Percentiles rank a stretch among this genome's conserved stretches.
Evolutionary conservation across 2,797 vertebrate species (phyloP).

Genomic region (Zalophus californianus): DNA sequence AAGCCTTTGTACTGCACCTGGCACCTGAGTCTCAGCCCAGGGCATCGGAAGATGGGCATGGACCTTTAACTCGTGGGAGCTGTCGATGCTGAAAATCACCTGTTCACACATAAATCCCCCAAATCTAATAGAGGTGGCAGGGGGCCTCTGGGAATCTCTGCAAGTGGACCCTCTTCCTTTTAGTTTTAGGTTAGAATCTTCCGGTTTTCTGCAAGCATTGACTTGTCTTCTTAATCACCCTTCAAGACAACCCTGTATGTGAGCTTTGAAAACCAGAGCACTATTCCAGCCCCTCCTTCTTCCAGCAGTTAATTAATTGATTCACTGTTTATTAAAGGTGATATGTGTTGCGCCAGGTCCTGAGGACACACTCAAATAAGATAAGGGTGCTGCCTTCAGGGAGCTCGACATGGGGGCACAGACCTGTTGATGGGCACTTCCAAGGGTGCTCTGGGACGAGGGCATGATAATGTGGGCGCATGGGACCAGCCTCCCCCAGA

Average conservation of each 20-base stretch:
- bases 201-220: neutral
- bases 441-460: neutral
- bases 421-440: neutral
- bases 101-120: neutral
- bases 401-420: neutral
- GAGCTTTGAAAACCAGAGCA: neutral
- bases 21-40: neutral
- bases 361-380: neutral
- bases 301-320: neutral
- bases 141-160: neutral
- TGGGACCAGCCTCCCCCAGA: neutral
- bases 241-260: neutral
- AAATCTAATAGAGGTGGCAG: neutral
- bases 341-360: neutral
- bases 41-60: neutral
- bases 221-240: neutral
- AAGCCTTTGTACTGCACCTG: neutral
- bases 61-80: neutral
- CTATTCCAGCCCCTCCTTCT: neutral
- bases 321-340: neutral
- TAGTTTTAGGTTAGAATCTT: conserved; percentile 18
- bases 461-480: neutral
- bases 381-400: neutral
- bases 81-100: conserved; percentile 41
- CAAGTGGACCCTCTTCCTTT: neutral